These are phyloP conservation scores for Cyclophora albipunctata DNA, from an alignment of 2,888 invertebrate species.

Conservation along the genomic window DNA sequence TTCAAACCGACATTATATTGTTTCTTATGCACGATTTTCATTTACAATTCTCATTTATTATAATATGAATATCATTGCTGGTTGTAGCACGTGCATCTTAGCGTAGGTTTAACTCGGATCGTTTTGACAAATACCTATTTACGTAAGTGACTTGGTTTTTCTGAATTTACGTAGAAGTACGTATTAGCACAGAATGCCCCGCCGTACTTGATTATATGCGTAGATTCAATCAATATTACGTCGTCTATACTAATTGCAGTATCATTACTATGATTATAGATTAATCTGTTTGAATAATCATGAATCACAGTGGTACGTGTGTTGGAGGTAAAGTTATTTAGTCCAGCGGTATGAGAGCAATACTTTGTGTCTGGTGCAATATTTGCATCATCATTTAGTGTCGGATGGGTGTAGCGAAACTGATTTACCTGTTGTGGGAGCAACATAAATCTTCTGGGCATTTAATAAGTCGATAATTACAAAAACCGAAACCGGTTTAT, in stretches of 20 bases:
- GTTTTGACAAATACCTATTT: too few species aligned
- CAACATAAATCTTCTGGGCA: conserved; percentile 50
- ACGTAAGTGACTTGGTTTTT: too few species aligned
- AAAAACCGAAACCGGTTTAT: conserved; percentile 44
- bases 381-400: conserved; percentile 32
- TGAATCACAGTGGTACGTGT: not conserved
- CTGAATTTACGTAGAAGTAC: too few species aligned
- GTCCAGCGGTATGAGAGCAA: conserved; percentile 17
- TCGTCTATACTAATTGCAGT: conserved; percentile 1
- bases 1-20: conserved; percentile 39
- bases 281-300: conserved; percentile 8
- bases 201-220: too few species aligned
- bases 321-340: not conserved
- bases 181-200: too few species aligned
- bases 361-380: conserved; percentile 17
- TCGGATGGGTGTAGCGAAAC: conserved; percentile 38
- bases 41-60: conserved; percentile 23
- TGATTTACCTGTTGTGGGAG: conserved; percentile 35
- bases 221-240: too few species aligned
- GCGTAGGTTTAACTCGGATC: too few species aligned
- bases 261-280: conserved; percentile 8
- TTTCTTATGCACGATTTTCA: conserved; percentile 35
- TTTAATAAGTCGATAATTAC: conserved; percentile 61
- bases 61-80: conserved; percentile 16
- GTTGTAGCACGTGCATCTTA: too few species aligned